Conservation (phyloP, 1,140 invertebrate species). For the Drosophila seguyi region DNA sequence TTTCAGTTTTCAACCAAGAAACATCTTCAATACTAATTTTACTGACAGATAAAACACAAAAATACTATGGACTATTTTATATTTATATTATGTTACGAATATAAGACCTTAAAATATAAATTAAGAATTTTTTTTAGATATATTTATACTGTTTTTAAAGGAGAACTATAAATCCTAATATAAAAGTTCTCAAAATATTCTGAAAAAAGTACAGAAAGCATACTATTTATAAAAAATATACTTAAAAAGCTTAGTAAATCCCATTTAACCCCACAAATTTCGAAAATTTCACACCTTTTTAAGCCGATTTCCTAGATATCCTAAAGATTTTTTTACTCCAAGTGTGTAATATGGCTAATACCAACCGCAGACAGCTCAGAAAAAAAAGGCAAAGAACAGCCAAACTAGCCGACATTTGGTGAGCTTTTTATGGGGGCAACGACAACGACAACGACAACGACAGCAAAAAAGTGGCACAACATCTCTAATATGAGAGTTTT, state of each 20-base stretch:
- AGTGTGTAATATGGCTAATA: conserved; percentile 64
- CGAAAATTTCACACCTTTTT: neutral
- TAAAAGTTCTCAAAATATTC: neutral
- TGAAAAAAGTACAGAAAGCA: neutral
- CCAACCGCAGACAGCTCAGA: conserved; percentile 24
- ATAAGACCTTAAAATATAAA: no score
- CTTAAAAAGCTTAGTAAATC: neutral
- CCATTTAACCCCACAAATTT: neutral
- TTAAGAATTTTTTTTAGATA: no score
- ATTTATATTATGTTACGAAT: no score
- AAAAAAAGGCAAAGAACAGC: conserved; percentile 3
- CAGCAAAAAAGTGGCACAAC: conserved; percentile 55
- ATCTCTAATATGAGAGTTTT: conserved; percentile 79
- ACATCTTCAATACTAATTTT: no score
- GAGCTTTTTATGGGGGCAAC: conserved; percentile 54
- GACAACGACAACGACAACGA: neutral
- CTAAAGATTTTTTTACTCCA: conserved; percentile 4
- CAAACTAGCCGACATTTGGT: conserved; percentile 61
- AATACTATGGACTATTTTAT: no score
- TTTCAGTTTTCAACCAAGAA: no score
- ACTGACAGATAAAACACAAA: no score
- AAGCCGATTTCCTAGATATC: neutral
- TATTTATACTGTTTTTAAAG: neutral
- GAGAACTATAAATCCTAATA: neutral
- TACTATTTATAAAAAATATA: neutral